Percentiles rank a stretch among this genome's conserved stretches.
Conservation (phyloP, 2,888 invertebrate genomes). For the Erannis defoliaria region DNA sequence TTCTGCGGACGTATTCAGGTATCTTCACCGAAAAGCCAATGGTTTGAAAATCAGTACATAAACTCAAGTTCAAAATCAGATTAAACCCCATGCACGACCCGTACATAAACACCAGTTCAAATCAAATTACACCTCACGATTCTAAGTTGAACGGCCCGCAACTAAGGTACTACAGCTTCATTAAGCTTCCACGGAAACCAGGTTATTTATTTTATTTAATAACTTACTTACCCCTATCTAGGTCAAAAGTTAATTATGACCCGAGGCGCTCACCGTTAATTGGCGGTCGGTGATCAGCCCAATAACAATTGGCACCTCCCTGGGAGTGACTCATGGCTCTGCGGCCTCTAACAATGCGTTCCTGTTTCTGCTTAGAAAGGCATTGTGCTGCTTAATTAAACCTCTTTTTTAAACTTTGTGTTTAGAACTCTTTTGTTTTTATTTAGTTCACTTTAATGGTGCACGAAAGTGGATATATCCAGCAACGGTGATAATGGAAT, state of each 20-base stretch:
- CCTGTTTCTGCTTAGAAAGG: conserved; percentile 47
- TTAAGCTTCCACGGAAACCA: not conserved
- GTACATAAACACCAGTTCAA: too few species aligned
- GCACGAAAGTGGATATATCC: too few species aligned
- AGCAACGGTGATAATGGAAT: too few species aligned
- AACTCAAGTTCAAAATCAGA: too few species aligned
- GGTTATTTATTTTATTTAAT: not conserved
- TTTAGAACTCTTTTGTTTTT: conserved; percentile 12
- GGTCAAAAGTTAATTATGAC: conserved; percentile 17
- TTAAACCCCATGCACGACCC: too few species aligned
- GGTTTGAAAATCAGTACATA: too few species aligned
- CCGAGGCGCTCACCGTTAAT: conserved; percentile 43
- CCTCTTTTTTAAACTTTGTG: conserved; percentile 12
- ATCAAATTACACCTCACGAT: too few species aligned
- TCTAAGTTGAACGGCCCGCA: not conserved
- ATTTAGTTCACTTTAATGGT: not conserved
- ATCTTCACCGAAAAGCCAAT: too few species aligned
- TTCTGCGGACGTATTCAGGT: too few species aligned
- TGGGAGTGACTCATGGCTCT: conserved; percentile 49
- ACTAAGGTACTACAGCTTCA: too few species aligned
- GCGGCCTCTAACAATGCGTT: conserved; percentile 46
- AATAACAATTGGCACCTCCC: conserved; percentile 62
- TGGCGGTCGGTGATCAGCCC: conserved; percentile 57
- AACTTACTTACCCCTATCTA: not conserved
- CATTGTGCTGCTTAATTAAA: conserved; percentile 31